Percentiles rank a stretch among this genome's conserved stretches.
These are phyloP conservation scores for Drosophila eohydei DNA, from an alignment of 2,888 invertebrate genomes.

Conservation along the genomic window DNA sequence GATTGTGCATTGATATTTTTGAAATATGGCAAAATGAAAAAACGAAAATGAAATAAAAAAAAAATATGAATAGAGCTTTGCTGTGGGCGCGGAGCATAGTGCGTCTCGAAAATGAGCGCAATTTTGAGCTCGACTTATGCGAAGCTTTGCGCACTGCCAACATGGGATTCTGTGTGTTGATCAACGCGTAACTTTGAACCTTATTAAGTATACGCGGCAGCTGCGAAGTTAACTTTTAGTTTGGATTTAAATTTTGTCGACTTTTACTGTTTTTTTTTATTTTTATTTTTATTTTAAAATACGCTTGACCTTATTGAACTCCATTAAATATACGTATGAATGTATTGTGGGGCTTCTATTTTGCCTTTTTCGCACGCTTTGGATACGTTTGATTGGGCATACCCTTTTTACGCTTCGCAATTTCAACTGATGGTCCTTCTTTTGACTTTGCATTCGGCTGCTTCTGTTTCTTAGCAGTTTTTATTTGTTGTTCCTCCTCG, in stretches of 20 bases:
- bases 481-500: not conserved
- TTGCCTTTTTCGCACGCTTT: not conserved
- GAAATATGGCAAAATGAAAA: not conserved
- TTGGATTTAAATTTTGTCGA: not conserved
- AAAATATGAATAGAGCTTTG: not conserved
- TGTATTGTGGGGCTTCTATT: not conserved
- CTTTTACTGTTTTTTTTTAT: not conserved
- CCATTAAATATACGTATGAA: not conserved
- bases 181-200: not conserved
- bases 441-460: not conserved
- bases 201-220: too few species aligned
- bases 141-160: not conserved
- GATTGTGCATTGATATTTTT: not conserved
- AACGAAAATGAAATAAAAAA: not conserved
- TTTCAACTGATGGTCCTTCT: not conserved
- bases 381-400: too few species aligned
- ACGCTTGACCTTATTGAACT: not conserved
- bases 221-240: not conserved
- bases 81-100: not conserved
- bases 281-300: not conserved
- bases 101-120: not conserved
- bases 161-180: not conserved
- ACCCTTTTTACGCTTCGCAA: not conserved
- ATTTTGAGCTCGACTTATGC: not conserved
- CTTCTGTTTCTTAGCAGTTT: not conserved